A percentile compares a stretch with the other conserved stretches of the same genome.
phyloP scores from a whole-genome alignment of 2,797 vertebrate genomes.

The Poeciliopsis infans region DNA sequence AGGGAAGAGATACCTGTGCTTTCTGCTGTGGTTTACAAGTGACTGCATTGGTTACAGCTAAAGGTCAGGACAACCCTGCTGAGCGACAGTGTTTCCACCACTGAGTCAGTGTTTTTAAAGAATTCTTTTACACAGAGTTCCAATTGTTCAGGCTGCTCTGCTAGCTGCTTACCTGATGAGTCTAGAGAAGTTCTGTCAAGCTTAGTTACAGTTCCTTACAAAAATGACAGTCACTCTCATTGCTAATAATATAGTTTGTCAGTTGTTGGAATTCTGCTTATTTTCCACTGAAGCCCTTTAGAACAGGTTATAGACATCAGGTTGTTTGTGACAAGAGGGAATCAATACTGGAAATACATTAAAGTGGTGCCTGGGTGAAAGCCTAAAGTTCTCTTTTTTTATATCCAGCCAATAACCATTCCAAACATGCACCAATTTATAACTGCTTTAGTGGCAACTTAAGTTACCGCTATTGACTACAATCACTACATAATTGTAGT shows the following conservation, averaged over 20 bases:
- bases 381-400: not conserved
- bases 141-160: not conserved
- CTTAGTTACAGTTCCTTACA: slow-evolving; percentile 4
- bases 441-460: not conserved
- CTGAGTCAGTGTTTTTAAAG: not conserved
- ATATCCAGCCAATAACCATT: not conserved
- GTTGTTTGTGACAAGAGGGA: not conserved
- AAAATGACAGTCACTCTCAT: slow-evolving; percentile 30
- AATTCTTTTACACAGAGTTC: not conserved
- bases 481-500: not conserved
- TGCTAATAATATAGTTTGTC: slow-evolving; percentile 64
- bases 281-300: not conserved
- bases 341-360: not conserved
- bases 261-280: slow-evolving; percentile 33
- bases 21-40: slow-evolving; percentile 53
- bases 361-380: not conserved
- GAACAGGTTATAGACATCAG: not conserved
- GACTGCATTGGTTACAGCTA: slow-evolving; percentile 51
- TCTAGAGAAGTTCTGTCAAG: not conserved
- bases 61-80: slow-evolving; percentile 47
- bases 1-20: slow-evolving; percentile 50
- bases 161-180: not conserved
- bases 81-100: slow-evolving; percentile 11
- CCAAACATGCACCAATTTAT: not conserved
- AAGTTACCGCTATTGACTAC: not conserved